Evolutionary conservation across 2,797 vertebrate genomes (phyloP).

Genomic region (Remorina albescens): DNA sequence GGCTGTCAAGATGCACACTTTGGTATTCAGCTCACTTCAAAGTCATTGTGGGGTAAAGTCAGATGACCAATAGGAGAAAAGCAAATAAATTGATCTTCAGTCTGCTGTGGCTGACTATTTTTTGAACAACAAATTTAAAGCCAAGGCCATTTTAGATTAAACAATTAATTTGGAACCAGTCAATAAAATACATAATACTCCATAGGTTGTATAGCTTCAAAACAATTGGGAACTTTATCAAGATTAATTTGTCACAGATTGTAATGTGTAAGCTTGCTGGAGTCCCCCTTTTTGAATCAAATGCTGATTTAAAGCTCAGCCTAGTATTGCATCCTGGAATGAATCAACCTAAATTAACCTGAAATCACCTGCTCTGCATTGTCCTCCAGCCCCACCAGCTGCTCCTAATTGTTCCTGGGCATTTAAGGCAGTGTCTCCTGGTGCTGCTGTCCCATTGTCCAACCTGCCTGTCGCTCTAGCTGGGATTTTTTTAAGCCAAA

Average conservation of each 20-base stretch:
- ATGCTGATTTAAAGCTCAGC: too few species aligned
- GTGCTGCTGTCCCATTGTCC: slow-evolving; percentile 35
- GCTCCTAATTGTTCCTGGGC: slow-evolving; percentile 36
- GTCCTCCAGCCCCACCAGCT: slow-evolving; percentile 48
- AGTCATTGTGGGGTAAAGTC: slow-evolving; percentile 9
- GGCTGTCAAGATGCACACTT: slow-evolving; percentile 59
- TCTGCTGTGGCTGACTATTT: too few species aligned
- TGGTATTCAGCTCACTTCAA: slow-evolving; percentile 37
- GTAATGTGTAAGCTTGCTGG: too few species aligned
- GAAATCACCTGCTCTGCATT: slow-evolving; percentile 25
- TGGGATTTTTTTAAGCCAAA: slow-evolving; percentile 4
- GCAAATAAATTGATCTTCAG: slow-evolving; percentile 2
- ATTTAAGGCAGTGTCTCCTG: slow-evolving; percentile 30
- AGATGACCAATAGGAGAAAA: slow-evolving; percentile 5
- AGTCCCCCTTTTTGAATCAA: background rate
- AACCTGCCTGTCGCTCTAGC: slow-evolving; percentile 16
- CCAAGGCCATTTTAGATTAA: background rate
- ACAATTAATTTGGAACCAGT: background rate
- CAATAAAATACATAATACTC: background rate
- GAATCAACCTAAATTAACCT: slow-evolving; percentile 17
- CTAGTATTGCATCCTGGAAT: background rate
- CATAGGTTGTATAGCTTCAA: background rate
- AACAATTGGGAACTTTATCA: background rate
- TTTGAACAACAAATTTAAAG: background rate
- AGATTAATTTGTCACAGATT: background rate